Conservation (phyloP, 2,888 invertebrate species). For the Perdita meconis region DNA sequence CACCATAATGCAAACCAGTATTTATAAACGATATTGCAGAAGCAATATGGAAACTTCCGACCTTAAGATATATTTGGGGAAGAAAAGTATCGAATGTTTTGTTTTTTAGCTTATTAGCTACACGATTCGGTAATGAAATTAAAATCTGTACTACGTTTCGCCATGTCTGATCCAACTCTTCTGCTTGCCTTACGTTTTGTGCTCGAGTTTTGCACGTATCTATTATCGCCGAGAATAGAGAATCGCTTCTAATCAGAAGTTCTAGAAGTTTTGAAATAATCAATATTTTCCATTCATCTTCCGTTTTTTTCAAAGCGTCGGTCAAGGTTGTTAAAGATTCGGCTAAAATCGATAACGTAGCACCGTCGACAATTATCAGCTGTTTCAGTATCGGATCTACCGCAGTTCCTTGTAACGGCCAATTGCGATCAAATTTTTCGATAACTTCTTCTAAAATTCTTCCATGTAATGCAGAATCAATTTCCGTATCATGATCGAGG, state of each 20-base stretch:
- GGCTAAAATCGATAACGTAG: conserved; percentile 75
- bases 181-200: conserved; percentile 64
- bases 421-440: conserved; percentile 85
- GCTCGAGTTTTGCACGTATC: conserved; percentile 77
- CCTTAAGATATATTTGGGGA: conserved; percentile 86
- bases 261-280: conserved; percentile 84
- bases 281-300: conserved; percentile 76
- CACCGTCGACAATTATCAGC: conserved; percentile 86
- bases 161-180: conserved; percentile 82
- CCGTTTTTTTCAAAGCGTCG: conserved; percentile 85
- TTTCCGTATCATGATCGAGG: conserved; percentile 85
- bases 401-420: conserved; percentile 85
- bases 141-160: conserved; percentile 87
- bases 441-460: conserved; percentile 85
- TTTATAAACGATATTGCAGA: conserved; percentile 87
- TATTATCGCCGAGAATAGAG: conserved; percentile 85
- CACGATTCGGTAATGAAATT: conserved; percentile 88
- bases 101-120: conserved; percentile 88
- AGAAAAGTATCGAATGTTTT: conserved; percentile 87
- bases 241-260: conserved; percentile 86
- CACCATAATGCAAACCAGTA: conserved; percentile 82
- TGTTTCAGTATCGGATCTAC: conserved; percentile 84
- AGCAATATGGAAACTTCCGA: conserved; percentile 87
- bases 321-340: conserved; percentile 85
- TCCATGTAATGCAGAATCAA: conserved; percentile 85